phyloP scores from a whole-genome alignment of 2,888 invertebrate species.

The Lissonota sp. region DNA sequence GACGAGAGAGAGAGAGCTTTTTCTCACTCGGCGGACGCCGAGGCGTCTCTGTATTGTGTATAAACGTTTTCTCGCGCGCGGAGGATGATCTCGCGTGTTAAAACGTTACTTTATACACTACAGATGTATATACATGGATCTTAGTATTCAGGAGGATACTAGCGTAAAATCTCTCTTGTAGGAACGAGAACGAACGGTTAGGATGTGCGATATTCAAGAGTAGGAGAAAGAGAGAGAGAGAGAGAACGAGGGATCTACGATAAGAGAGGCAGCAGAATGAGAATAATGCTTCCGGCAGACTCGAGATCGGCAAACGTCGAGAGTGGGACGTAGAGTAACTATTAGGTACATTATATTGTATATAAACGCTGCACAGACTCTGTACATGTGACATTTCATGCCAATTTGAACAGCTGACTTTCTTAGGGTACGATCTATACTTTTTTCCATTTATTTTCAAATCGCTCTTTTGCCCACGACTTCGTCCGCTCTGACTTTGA shows the following conservation, averaged over 20 bases:
- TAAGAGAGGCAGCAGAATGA: constrained; percentile 65
- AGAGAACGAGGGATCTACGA: constrained; percentile 60
- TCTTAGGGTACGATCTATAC: too few relatives aligned
- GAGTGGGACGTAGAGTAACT: constrained; percentile 63
- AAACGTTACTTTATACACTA: not conserved
- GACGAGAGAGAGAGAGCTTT: constrained; percentile 9
- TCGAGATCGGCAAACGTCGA: constrained; percentile 64
- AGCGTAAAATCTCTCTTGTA: constrained; percentile 49
- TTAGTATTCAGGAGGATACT: constrained; percentile 22
- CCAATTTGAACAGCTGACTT: not conserved
- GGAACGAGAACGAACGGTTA: constrained; percentile 50
- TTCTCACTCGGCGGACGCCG: constrained; percentile 33
- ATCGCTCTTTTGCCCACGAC: not conserved
- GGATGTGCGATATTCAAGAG: constrained; percentile 36
- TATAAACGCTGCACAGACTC: constrained; percentile 13
- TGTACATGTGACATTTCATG: constrained; percentile 15
- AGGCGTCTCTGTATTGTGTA: constrained; percentile 23
- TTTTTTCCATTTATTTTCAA: not conserved
- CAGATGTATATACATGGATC: not conserved
- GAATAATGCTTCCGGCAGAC: constrained; percentile 70
- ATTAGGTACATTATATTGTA: constrained; percentile 52
- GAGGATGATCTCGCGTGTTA: constrained; percentile 25
- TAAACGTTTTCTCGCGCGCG: constrained; percentile 45
- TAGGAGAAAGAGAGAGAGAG: constrained; percentile 37
- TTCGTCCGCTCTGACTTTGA: not conserved